Evolutionary conservation across 2,797 vertebrate species (phyloP), one percentile per base, ranked within the genome.

Genomic region (Spondyliosoma cantharus): DNA sequence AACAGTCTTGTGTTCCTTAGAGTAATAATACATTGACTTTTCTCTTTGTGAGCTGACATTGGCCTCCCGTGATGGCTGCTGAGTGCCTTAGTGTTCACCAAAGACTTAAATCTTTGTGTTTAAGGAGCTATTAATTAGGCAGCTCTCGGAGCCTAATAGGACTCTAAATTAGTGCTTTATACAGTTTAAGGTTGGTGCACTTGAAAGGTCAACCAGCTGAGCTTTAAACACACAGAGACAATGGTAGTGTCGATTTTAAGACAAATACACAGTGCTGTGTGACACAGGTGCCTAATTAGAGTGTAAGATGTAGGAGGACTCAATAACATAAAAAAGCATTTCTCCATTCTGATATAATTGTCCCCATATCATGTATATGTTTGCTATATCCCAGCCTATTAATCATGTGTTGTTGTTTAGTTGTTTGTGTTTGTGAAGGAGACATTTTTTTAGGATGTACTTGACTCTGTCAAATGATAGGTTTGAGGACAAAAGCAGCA

Each of bases 101-200:
- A 86, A 86, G 72, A 82, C 68, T 84, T 89, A 85, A 90, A 84
- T 90, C 76, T 81, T 85, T 73, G 56, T 66, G 32, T 86, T 85
- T 85, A 88, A 86, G 52, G 81, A 87, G 71, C 86, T 75, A 77
- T 87, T 91, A 89, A 90, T 92, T 88, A 90, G 61, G 27, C 67
- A 60, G 62, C 57, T 80, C 58, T 81, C 74, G 65, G 50, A 83
- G 83, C 61, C 69, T 80, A 89, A 86, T 83, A 79, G 71, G 72
- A 85, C 85, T 88, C 64, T 90, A 85, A 92, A 92, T 92, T 81
- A 78, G 68, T 74, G 78, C 69, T 82, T 90, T 88, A 78, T 74
- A 65, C 61, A 69, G 64, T 37, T 37, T 37, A 37, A 37, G 68
- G 73, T 74, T 76, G 66, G 43, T 84, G 58, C 69, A 45, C 76